A percentile compares a stretch with the other conserved stretches of the same genome.
Evolutionary conservation across 1,140 invertebrate species (phyloP).

Genomic region (Whitmania pigra): DNA sequence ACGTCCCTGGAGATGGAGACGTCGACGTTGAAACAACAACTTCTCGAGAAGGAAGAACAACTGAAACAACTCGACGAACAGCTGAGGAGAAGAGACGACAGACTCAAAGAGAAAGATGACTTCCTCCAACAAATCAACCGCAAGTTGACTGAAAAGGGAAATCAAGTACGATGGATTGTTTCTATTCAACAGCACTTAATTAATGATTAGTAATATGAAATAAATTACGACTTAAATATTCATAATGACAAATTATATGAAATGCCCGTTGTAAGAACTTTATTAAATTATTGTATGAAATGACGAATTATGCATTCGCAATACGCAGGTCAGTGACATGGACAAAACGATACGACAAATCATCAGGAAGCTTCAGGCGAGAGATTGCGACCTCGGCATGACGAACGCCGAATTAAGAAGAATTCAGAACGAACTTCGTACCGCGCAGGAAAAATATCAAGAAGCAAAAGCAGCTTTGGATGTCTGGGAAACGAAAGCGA

Average conservation of each 20-base stretch:
- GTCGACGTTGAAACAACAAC: not conserved
- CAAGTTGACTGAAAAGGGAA: slow-evolving; percentile 23
- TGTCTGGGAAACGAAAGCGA: slow-evolving; percentile 5
- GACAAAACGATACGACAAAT: slow-evolving; percentile 19
- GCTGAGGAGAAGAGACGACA: slow-evolving; percentile 25
- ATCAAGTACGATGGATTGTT: slow-evolving; percentile 11
- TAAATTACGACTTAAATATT: not conserved
- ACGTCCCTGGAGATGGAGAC: not conserved
- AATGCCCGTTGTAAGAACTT: too few relatives aligned
- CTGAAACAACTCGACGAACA: slow-evolving; percentile 23
- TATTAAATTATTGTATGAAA: too few relatives aligned
- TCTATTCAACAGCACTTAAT: not conserved
- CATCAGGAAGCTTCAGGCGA: slow-evolving; percentile 19
- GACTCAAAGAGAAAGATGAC: slow-evolving; percentile 28
- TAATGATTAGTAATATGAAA: not conserved
- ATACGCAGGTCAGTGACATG: slow-evolving; percentile 19
- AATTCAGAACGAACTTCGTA: slow-evolving; percentile 14
- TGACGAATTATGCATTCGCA: too few relatives aligned
- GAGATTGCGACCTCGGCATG: slow-evolving; percentile 19
- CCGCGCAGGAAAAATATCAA: slow-evolving; percentile 2
- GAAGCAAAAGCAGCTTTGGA: not conserved
- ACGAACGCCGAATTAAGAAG: slow-evolving; percentile 10
- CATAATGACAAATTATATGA: too few relatives aligned
- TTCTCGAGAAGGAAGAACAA: slow-evolving; percentile 23
- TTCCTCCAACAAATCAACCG: slow-evolving; percentile 25